Evolutionary conservation across 2,888 invertebrate genomes (phyloP).

Genomic region (Chesias legatella): DNA sequence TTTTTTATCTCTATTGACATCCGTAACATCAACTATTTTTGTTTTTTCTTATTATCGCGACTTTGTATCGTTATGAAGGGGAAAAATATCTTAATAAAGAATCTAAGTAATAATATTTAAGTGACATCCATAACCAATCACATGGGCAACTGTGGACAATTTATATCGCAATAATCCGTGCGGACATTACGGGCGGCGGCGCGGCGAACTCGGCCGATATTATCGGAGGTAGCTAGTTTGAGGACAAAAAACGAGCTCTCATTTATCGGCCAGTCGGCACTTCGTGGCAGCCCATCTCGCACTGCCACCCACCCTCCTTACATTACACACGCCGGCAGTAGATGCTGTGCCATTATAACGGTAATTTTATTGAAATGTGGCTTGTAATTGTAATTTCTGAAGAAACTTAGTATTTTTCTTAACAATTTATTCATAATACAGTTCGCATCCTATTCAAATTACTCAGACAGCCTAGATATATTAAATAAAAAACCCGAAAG

Average conservation of each 20-base stretch:
- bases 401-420: too few relatives aligned
- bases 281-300: conserved; percentile 60
- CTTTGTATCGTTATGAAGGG: not conserved
- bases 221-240: conserved; percentile 70
- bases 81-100: not conserved
- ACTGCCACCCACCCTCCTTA: conserved; percentile 34
- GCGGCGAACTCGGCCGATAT: conserved; percentile 56
- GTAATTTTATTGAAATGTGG: not conserved
- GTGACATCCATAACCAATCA: conserved; percentile 61
- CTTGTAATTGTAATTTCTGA: too few relatives aligned
- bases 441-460: too few relatives aligned
- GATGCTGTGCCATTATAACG: not conserved
- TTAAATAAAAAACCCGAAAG: too few relatives aligned
- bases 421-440: too few relatives aligned
- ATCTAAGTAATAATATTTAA: not conserved
- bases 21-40: too few relatives aligned
- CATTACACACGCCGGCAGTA: not conserved
- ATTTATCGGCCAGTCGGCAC: conserved; percentile 70
- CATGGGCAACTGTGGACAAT: conserved; percentile 76
- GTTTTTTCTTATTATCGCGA: too few relatives aligned
- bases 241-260: conserved; percentile 77
- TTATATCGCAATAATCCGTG: conserved; percentile 79
- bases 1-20: too few relatives aligned
- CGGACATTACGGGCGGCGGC: conserved; percentile 63
- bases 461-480: too few relatives aligned